Evolutionary conservation across 2,888 invertebrate species (phyloP).

Genomic region (Bembecia ichneumoniformis): DNA sequence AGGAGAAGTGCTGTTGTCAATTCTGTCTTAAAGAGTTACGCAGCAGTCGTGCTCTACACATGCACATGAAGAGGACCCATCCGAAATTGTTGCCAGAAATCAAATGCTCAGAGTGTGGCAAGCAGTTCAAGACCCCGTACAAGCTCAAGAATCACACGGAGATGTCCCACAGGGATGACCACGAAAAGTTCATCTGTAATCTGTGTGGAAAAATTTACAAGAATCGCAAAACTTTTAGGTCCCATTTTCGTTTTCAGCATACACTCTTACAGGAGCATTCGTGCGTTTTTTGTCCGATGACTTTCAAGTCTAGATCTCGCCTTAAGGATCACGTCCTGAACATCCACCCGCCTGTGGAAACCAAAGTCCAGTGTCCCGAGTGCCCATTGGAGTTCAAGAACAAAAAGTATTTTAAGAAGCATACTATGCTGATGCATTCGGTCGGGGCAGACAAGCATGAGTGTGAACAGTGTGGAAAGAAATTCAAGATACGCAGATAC

Average conservation of each 20-base stretch:
- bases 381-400: slow-evolving; percentile 63
- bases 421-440: slow-evolving; percentile 62
- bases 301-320: slow-evolving; percentile 58
- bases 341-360: slow-evolving; percentile 59
- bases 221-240: slow-evolving; percentile 41
- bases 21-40: slow-evolving; percentile 58
- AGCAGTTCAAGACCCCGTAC: slow-evolving; percentile 53
- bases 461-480: slow-evolving; percentile 58
- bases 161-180: slow-evolving; percentile 36
- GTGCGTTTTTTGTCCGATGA: slow-evolving; percentile 61
- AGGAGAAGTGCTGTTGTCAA: slow-evolving; percentile 56
- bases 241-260: slow-evolving; percentile 52
- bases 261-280: slow-evolving; percentile 48
- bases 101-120: slow-evolving; percentile 53
- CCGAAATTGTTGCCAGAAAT: slow-evolving; percentile 53
- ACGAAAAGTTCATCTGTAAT: slow-evolving; percentile 51
- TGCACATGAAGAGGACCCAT: slow-evolving; percentile 55
- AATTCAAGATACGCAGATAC: slow-evolving; percentile 57
- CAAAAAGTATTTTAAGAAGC: slow-evolving; percentile 58
- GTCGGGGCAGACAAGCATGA: slow-evolving; percentile 50
- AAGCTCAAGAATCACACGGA: slow-evolving; percentile 55
- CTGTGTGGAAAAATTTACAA: slow-evolving; percentile 55
- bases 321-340: slow-evolving; percentile 62
- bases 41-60: slow-evolving; percentile 49
- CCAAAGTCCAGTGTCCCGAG: slow-evolving; percentile 57